Conservation (phyloP, 2,797 vertebrate species). For the Pipistrellus nathusii region DNA sequence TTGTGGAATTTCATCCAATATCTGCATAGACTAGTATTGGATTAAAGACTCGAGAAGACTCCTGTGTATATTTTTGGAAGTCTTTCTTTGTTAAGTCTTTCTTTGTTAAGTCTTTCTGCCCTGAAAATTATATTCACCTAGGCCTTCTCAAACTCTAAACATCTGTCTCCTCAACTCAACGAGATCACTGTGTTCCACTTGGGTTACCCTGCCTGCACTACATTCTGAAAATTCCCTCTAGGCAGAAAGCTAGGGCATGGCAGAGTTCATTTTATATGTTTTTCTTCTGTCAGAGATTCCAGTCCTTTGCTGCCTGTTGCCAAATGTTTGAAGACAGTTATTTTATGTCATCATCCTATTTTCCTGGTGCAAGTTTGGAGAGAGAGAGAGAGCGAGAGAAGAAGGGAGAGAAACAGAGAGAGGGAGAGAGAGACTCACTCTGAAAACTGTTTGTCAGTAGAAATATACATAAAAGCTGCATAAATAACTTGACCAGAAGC, state of each 20-base stretch:
- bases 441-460: not conserved
- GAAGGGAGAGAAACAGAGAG: not conserved
- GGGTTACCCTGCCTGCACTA: no score
- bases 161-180: not conserved
- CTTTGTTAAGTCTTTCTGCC: not conserved
- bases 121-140: not conserved
- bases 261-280: not conserved
- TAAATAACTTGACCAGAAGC: not conserved
- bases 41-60: not conserved
- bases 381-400: not conserved
- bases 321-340: not conserved
- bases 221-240: not conserved
- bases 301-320: not conserved
- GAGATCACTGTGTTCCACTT: not conserved
- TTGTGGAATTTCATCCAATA: not conserved
- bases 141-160: not conserved
- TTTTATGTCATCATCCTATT: not conserved
- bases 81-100: not conserved
- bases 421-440: not conserved
- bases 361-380: not conserved
- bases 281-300: not conserved
- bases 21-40: not conserved
- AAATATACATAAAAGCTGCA: not conserved
- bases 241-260: not conserved
- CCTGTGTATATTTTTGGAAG: not conserved